Evolutionary conservation across 2,113 vertebrate species (phyloP), one percentile per base, ranked within the genome.

Genomic region (Lathamus discolor): DNA sequence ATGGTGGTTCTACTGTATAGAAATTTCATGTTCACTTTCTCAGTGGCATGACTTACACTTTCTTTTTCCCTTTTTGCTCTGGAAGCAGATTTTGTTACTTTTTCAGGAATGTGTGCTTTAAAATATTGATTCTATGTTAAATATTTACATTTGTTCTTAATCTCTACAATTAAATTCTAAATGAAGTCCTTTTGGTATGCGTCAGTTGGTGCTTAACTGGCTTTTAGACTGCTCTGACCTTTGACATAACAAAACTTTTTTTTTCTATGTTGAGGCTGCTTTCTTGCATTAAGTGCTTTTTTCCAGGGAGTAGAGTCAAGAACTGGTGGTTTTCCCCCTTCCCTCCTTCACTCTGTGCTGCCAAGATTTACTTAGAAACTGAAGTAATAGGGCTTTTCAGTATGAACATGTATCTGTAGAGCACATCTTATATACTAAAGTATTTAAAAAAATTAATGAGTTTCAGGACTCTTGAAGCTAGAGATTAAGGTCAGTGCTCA

Each of bases 121-220:
- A 88, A 90, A 66, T 33, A 51, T 28, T 33, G 41, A 61, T 72
- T 88, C 25, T 39, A 7, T 83, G 41, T 61, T 90, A 92, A 88
- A 83, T 95, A 77, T 91, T 96, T 96, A 81, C 51, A 44, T 82
- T 89, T 75, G 11, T 44, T 93, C 62, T 62, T 93, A 77, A 70
- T 93, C 49, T 81, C 10, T 28, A 27, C 55, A 75, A 9, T 80
- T 93, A 46, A 76, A 48, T 86, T 86, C 29, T 88, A 86, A 76
- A 49, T 88, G n/a, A 85, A 54, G 63, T 88, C 14, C 28, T 80
- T 59, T 92, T 63, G 54, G 44, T 77, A 64, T 88, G 64, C 55
- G 59, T 81, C 29, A 75, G 23, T 75, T 86, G 10, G 29, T 80
- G 46, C 55, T 81, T 90, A 70, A 70, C 67, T 83, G 76, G 24